Base-by-base conservation (phyloP, 92 coral and sea anemone species). In the Palythoa heliodiscus region DNA sequence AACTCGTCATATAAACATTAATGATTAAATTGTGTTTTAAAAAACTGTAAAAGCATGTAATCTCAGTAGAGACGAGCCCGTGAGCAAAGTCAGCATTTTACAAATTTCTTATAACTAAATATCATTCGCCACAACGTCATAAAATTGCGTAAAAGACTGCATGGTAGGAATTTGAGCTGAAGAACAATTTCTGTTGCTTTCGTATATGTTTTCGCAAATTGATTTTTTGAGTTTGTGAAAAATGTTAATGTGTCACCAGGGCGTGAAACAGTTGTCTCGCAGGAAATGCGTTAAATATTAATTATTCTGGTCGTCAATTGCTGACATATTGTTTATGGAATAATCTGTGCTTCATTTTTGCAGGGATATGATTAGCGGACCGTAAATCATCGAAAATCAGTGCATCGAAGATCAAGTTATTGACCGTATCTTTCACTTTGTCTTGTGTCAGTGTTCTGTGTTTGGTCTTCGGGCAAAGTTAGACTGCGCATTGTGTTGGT, bases 251-350 rank as follows among this genome's bases (percentile, higher is more conserved):
- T 63, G 73, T 80, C 84, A 80, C 7, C 60, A 20, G 84, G 84
- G 74, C 73, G 84, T 80, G 74, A 64, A 66, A 57, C 60, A 48
- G 16, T n/a, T 80, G 84, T 80, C 84, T 80, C 84, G 84, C 84
- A 63, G 84, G 84, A 78, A 80, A 80, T 80, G 75, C 66, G 84
- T 80, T 80, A 80, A 80, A 80, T 80, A 80, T 80, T 80, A 64
- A 80, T 80, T 47, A 66, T 47, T 64, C 73, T 43, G 72, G 66
- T 60, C 74, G 84, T 80, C 74, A 80, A 70, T 80, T 74, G 70
- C 60, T 80, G 50, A 50, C 73, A 80, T 38, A 80, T 80, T 80
- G 84, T 80, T 80, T 64, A 80, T 80, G 10, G 73, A 66, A 80
- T 80, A 80, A 66, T 80, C 72, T 67, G 84, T 80, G 84, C 84